Evolutionary conservation across 2,797 vertebrate genomes (phyloP).

Genomic region (Dermochelys coriacea): DNA sequence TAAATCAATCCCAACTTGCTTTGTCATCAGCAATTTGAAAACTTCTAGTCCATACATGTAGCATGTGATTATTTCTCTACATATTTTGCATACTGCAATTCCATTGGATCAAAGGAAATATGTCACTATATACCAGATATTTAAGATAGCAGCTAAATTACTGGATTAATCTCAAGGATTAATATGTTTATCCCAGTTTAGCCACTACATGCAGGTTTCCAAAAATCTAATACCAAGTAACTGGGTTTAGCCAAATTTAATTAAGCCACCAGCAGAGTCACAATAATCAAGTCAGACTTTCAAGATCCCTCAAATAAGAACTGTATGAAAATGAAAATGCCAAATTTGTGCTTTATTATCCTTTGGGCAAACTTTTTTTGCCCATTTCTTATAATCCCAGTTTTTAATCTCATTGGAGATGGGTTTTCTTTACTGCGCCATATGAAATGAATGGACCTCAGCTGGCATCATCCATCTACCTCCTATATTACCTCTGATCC

Average conservation of each 20-base stretch:
- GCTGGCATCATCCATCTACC: background rate
- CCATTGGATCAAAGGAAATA: background rate
- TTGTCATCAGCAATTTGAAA: background rate
- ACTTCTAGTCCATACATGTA: background rate
- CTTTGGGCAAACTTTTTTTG: background rate
- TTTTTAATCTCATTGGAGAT: background rate
- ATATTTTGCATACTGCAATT: background rate
- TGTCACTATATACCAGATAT: accelerated
- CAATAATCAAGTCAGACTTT: background rate
- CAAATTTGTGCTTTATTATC: background rate
- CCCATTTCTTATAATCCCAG: background rate
- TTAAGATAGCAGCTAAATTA: background rate
- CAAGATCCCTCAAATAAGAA: background rate
- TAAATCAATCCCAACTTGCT: background rate
- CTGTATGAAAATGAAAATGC: background rate
- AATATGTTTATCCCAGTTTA: background rate
- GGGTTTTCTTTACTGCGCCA: background rate
- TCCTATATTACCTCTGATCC: background rate
- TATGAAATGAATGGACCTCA: background rate
- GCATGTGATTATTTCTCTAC: background rate
- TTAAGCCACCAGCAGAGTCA: background rate
- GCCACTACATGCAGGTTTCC: background rate
- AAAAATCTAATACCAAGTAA: background rate
- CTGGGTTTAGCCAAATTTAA: background rate
- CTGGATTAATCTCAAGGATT: background rate